Base-by-base conservation (phyloP, 1,140 invertebrate genomes). In the Pseudomyrmex flavicornis region DNA sequence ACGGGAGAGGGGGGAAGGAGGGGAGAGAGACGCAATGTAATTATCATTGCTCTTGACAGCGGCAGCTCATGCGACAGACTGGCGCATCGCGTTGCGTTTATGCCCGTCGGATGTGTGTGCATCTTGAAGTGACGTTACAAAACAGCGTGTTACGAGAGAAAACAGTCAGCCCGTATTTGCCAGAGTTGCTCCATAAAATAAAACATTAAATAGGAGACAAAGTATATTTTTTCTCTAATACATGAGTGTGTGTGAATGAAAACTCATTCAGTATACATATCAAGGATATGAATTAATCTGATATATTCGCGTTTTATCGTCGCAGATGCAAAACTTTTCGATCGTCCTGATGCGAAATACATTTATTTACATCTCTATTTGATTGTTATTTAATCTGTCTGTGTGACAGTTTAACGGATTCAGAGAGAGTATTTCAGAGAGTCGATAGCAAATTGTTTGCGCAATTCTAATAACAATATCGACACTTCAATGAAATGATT, bases 1-100 rank as follows among this genome's bases (percentile, higher is more conserved):
- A 26, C 26, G 66, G 15, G 7, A n/a, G 68, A 10, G 0, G 35
- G 35, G 35, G 17, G 17, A 17, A 5, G 35, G 54, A 58, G 66
- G 35, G 35, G 54, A 58, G 66, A 59, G 22, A 26, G 20, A 54
- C 5, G 46, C 65, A 22, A 80, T 50, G 66, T 80, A 80, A 80
- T 80, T 80, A 80, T 54, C 66, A 61, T 72, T 80, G 76, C 76
- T 80, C 66, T 72, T 80, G 76, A 80, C 76, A 80, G 76, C 20
- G 52, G 76, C 76, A 26, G 54, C 76, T 72, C 76, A 59, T 80
- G 76, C 76, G 66, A 72, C 76, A 70, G 54, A 80, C 44, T 59
- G 35, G 35, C 35, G 54, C 76, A n/a, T n/a, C 61, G 35, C 66
- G 20, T 80, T 80, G 70, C 66, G 46, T 35, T 59, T 35, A 35